Conservation (phyloP, 2,113 vertebrate species). For the Sterna hirundo region DNA sequence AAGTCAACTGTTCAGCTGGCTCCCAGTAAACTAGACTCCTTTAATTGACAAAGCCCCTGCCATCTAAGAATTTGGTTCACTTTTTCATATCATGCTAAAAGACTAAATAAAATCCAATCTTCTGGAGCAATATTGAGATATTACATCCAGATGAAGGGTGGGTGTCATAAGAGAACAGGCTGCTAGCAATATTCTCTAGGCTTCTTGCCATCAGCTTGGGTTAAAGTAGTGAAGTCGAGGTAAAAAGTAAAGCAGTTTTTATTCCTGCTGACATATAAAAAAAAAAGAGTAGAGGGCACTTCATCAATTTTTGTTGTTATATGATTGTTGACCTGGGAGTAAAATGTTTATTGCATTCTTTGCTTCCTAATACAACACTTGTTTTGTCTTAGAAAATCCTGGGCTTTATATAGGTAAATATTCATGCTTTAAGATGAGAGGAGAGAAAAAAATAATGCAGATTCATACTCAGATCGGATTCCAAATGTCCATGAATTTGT, state of each 20-base stretch:
- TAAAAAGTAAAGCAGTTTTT: slow-evolving; percentile 54
- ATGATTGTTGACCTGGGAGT: slow-evolving; percentile 58
- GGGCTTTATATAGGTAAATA: slow-evolving; percentile 14
- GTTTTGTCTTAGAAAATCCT: slow-evolving; percentile 53
- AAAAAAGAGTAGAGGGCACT: slow-evolving; percentile 26
- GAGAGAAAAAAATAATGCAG: background rate
- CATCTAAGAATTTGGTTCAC: slow-evolving; percentile 63
- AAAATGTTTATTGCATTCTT: slow-evolving; percentile 64
- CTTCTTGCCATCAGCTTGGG: slow-evolving; percentile 68
- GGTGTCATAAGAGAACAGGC: slow-evolving; percentile 61
- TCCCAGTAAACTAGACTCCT: slow-evolving; percentile 32
- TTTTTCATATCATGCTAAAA: slow-evolving; percentile 69
- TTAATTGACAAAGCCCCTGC: slow-evolving; percentile 60
- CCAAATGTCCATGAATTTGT: slow-evolving; percentile 34
- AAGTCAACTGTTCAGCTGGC: slow-evolving; percentile 52
- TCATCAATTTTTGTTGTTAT: background rate
- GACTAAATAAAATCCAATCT: slow-evolving; percentile 73
- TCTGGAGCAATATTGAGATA: slow-evolving; percentile 74
- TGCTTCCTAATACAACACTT: slow-evolving; percentile 61
- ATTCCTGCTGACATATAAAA: slow-evolving; percentile 36
- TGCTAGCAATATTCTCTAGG: slow-evolving; percentile 73
- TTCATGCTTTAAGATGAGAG: background rate
- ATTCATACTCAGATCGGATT: background rate
- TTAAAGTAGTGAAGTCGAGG: slow-evolving; percentile 46
- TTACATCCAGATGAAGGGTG: slow-evolving; percentile 75